These are phyloP conservation scores for Eilema sororculum DNA, from an alignment of 2,888 invertebrate genomes.

Conservation along the genomic window DNA sequence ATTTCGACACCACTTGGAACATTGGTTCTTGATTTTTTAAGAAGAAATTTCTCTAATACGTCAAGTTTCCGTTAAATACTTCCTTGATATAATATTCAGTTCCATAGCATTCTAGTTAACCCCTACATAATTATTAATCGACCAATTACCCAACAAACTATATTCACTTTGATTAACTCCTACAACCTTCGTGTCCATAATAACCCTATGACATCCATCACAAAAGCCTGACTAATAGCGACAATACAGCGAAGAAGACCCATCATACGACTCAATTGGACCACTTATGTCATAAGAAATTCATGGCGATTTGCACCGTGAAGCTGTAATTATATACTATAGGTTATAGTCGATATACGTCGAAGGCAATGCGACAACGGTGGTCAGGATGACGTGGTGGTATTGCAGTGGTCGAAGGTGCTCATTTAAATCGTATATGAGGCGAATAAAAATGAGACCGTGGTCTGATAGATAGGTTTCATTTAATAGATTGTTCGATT, in stretches of 20 bases:
- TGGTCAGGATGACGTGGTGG: constrained; percentile 7
- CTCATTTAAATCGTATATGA: background rate
- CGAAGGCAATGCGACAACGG: background rate
- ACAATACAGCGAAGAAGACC: background rate
- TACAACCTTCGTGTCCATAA: background rate
- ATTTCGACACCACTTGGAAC: no score
- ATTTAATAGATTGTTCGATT: background rate
- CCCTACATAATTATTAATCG: background rate
- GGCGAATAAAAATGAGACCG: background rate
- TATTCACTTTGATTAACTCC: background rate
- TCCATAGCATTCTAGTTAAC: background rate
- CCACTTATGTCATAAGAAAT: constrained; percentile 10
- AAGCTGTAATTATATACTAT: constrained; percentile 7
- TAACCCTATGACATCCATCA: background rate
- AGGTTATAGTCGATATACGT: background rate
- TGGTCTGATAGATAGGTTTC: background rate
- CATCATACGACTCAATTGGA: background rate
- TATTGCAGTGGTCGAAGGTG: background rate
- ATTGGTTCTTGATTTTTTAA: no score
- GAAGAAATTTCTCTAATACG: no score
- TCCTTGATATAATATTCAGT: no score
- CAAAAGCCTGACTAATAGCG: constrained; percentile 5
- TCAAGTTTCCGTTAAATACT: no score
- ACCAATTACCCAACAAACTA: background rate
- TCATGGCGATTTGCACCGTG: constrained; percentile 14